Evolutionary conservation across 1,140 invertebrate genomes (phyloP), one percentile per base, ranked within the genome.

Genomic region (Lasioglossum baleicum): DNA sequence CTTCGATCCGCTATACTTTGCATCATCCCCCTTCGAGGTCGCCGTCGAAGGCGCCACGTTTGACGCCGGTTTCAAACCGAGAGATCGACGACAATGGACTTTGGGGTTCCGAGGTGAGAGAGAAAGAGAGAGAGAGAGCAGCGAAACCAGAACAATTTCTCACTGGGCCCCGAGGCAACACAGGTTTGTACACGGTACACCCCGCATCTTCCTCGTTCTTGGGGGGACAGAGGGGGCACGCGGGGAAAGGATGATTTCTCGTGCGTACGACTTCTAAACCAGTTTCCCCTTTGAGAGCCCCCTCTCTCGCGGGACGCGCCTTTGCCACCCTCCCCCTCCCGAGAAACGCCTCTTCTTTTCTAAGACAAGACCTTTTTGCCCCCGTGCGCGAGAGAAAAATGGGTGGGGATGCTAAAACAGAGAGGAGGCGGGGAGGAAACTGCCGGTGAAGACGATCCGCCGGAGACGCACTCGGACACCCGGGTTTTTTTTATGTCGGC

Each of bases 401-500:
- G 7, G 35, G 31, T 20, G 17, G 65, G n/a, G 75, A 17, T 15
- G 11, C 22, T 35, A 48, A 44, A 13, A 31, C 51, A 26, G 42
- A 51, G 67, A 56, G 64, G 67, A 56, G 64, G 8, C 26, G 8
- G n/a, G 31, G n/a, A 60, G 13, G 22, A 35, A 44, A 11, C 7
- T 15, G 26, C 26, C 26, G 13, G 44, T 31, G 44, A 13, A 72
- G 76, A 72, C 48, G 63, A 68, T 35, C 72, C 44, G 15, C 22
- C 53, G 60, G 78, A 75, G 10, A 11, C 44, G 0, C 72, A 60
- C 72, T 80, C 65, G 71, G 71, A 67, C 72, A 73, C 68, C 51
- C 83, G 86, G 31, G 4, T 40, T 40, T 90, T 89, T 88, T 88
- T 87, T 80, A 79, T 82, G 75, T 86, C 85, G 83, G 80, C 88